phyloP scores from a whole-genome alignment of 2,113 vertebrate genomes.

The Macroglossus sobrinus region DNA sequence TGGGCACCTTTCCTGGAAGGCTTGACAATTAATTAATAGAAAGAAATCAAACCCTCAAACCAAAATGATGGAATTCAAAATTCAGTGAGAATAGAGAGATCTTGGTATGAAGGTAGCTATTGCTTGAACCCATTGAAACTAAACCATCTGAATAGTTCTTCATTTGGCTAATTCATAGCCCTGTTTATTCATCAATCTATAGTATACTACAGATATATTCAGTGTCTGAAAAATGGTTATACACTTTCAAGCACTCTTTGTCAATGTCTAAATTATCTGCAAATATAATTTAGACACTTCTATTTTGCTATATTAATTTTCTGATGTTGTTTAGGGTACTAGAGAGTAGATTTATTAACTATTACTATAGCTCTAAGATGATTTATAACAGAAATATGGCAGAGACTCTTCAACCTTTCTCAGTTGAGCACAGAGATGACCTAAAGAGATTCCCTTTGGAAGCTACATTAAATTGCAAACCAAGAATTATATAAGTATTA shows the following conservation, averaged over 20 bases:
- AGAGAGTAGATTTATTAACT: background rate
- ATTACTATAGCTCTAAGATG: background rate
- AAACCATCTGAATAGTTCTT: background rate
- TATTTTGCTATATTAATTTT: background rate
- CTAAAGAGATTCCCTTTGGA: constrained; percentile 6
- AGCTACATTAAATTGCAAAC: background rate
- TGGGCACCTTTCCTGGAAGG: background rate
- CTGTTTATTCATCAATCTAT: background rate
- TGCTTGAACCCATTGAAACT: background rate
- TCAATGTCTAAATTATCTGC: background rate
- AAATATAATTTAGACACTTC: background rate
- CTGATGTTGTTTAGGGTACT: background rate
- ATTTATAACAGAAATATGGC: background rate
- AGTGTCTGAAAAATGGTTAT: background rate
- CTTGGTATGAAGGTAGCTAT: background rate
- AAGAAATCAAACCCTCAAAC: constrained; percentile 11
- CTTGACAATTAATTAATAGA: background rate
- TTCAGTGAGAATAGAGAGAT: background rate
- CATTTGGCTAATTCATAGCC: background rate
- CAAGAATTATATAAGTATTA: background rate
- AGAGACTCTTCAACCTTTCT: background rate
- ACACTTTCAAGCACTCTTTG: background rate
- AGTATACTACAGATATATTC: background rate
- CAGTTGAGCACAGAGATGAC: background rate
- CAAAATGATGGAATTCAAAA: constrained; percentile 9